Evolutionary conservation across 2,797 vertebrate species (phyloP), one percentile per base, ranked within the genome.

Genomic region (Sebastolobus altivelis): DNA sequence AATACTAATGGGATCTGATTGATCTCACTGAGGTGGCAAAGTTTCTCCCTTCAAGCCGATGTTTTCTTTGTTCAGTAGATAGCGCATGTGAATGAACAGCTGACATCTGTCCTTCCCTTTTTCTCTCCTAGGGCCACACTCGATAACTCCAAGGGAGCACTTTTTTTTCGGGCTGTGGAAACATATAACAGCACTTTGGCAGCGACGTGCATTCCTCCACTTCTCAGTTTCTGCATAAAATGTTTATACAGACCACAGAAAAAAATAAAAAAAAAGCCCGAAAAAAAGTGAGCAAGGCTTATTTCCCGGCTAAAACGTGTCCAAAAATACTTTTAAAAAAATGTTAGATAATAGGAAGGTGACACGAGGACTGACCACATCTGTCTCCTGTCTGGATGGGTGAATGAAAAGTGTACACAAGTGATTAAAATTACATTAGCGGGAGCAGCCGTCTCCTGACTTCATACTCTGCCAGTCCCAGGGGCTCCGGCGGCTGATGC

Each of bases 381-480:
- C 67, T 77, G 71, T 77, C 54, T 89, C 76, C 77, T 77, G 85
- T 87, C 83, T 87, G 80, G 65, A 61, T 58, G 2, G 55, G 33
- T 79, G 25, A 78, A 84, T 75, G 38, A 71, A 82, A 89, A 74
- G 40, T 79, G 63, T 88, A 88, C 88, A 85, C 81, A 75, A 83
- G 88, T 88, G 92, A 92, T 93, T 92, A 86, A 89, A 91, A 92
- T 82, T 61, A 86, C 88, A 93, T 93, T 87, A 87, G 78, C 3
- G 49, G 22, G 49, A 85, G 77, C 74, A 79, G 63, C 38, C 62
- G 18, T 86, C 77, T 83, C 70, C 75, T 65, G 81, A 88, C 81
- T 92, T 85, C 77, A 86, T 82, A 78, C 77, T 83, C 71, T 60
- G 75, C 54, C 22, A 16, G 4, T 88, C 90, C 88, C 87, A 37